phyloP scores from a whole-genome alignment of 2,797 vertebrate species.

The Chanos chanos region DNA sequence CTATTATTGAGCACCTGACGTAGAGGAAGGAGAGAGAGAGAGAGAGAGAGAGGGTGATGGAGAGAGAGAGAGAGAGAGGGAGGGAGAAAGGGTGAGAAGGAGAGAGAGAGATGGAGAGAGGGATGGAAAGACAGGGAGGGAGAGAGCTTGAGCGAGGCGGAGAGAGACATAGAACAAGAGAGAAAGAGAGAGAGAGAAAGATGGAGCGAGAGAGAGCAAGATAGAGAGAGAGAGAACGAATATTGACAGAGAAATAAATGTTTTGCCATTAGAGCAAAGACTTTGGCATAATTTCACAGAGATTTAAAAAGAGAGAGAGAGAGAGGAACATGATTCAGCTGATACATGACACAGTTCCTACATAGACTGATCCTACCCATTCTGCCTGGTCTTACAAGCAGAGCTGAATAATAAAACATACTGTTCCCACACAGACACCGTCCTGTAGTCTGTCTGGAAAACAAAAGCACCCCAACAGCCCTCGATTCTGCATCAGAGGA shows the following conservation, averaged over 20 bases:
- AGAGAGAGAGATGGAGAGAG: not conserved
- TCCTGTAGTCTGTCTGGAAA: conserved; percentile 22
- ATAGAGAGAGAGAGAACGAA: too few species aligned
- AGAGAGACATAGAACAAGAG: not conserved
- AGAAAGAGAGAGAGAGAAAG: not conserved
- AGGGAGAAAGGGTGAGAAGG: not conserved
- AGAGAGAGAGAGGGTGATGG: not conserved
- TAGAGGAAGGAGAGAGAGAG: conserved; percentile 52
- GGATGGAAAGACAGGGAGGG: not conserved
- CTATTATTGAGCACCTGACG: conserved; percentile 86
- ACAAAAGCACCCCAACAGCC: conserved; percentile 27
- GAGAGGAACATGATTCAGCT: too few species aligned
- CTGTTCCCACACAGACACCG: too few species aligned
- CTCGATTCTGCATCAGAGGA: conserved; percentile 68
- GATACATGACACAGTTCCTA: too few species aligned
- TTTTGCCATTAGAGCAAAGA: not conserved
- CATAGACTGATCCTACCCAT: too few species aligned
- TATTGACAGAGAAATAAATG: not conserved
- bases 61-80: not conserved
- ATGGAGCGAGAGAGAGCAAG: not conserved
- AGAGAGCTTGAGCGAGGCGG: not conserved
- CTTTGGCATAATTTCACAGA: too few species aligned
- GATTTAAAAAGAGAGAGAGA: too few species aligned
- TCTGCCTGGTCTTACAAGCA: too few species aligned
- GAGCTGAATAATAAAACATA: too few species aligned